Percentiles rank a stretch among this genome's conserved stretches.
Evolutionary conservation across 2,797 vertebrate species (phyloP).

Genomic region (Bufotes viridis): DNA sequence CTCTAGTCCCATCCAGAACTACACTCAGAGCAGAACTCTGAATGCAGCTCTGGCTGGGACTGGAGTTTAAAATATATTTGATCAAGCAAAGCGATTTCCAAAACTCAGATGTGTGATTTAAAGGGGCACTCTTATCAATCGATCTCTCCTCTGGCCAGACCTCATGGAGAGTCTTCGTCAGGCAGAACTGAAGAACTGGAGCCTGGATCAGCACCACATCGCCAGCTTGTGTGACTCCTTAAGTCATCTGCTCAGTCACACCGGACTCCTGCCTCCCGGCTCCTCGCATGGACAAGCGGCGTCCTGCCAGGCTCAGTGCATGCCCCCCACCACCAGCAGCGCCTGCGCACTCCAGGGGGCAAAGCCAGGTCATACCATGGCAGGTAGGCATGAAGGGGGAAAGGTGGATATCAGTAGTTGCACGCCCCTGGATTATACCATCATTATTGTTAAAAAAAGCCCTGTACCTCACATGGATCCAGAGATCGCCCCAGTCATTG

Average conservation of each 20-base stretch:
- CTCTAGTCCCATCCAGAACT: neutral
- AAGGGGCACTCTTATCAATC: neutral
- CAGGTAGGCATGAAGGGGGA: slow-evolving; percentile 70
- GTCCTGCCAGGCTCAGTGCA: slow-evolving; percentile 67
- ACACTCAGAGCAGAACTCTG: neutral
- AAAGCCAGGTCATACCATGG: slow-evolving; percentile 78
- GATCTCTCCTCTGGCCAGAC: slow-evolving; percentile 72
- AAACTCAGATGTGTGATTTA: no score
- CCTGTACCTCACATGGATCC: no score
- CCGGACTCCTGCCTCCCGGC: slow-evolving; percentile 81
- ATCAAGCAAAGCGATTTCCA: no score
- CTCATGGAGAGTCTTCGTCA: slow-evolving; percentile 95
- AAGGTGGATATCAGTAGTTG: neutral
- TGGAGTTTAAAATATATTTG: neutral
- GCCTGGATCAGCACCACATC: slow-evolving; percentile 91
- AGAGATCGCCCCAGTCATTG: no score
- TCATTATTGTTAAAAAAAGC: no score
- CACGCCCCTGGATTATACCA: no score
- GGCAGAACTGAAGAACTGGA: slow-evolving; percentile 95
- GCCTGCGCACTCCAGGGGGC: slow-evolving; percentile 79
- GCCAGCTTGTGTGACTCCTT: slow-evolving; percentile 96
- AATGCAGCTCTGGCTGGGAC: neutral
- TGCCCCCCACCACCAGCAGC: slow-evolving; percentile 71
- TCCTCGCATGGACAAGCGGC: slow-evolving; percentile 66
- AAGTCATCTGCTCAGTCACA: slow-evolving; percentile 95